A percentile compares a stretch with the other conserved stretches of the same genome.
These are phyloP conservation scores for Corythucha ciliata DNA, from an alignment of 2,888 invertebrate genomes.

Conservation along the genomic window DNA sequence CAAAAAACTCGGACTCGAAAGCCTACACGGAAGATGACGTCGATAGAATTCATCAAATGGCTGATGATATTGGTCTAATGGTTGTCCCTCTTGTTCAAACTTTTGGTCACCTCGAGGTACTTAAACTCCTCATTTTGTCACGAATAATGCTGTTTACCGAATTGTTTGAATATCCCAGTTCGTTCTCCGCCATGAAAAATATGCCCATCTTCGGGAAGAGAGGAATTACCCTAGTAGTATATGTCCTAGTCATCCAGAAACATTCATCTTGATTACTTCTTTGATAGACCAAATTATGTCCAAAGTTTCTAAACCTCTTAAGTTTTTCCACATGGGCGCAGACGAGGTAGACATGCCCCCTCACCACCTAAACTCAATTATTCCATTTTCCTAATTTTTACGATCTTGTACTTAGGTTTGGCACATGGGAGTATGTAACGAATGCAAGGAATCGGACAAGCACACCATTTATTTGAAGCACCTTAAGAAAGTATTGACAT, in stretches of 20 bases:
- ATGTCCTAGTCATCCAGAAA: conserved; percentile 58
- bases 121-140: conserved; percentile 1
- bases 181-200: conserved; percentile 62
- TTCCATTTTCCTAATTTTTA: background rate
- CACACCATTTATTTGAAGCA: conserved; percentile 58
- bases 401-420: conserved; percentile 50
- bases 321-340: conserved; percentile 69
- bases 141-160: too few species aligned
- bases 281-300: conserved; percentile 63
- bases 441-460: conserved; percentile 47
- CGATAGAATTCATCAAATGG: conserved; percentile 54
- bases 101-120: conserved; percentile 71
- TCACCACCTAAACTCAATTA: background rate
- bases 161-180: too few species aligned
- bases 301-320: conserved; percentile 52
- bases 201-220: conserved; percentile 56
- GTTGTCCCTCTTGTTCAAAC: conserved; percentile 74
- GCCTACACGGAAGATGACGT: conserved; percentile 61
- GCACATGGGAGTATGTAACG: conserved; percentile 55
- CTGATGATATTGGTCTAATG: conserved; percentile 54
- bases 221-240: conserved; percentile 58
- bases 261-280: conserved; percentile 52
- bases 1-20: conserved; percentile 44
- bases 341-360: conserved; percentile 58
- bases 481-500: conserved; percentile 52